A percentile compares a stretch with the other conserved stretches of the same genome.
Evolutionary conservation across 1,140 invertebrate genomes (phyloP).

Genomic region (Chironomus tepperi): DNA sequence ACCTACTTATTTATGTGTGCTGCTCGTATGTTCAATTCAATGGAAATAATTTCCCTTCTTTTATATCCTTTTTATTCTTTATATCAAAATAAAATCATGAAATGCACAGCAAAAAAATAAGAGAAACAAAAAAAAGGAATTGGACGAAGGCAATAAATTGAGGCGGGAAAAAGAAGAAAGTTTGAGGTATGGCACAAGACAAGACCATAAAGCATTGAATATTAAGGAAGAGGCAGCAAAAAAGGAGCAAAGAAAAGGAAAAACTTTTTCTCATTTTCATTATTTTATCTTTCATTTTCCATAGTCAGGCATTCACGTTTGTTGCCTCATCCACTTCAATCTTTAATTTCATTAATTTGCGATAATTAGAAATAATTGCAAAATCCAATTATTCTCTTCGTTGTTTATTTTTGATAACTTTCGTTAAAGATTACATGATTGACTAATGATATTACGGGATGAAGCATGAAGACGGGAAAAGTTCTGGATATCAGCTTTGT

Average conservation of each 20-base stretch:
- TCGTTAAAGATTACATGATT: too few species aligned
- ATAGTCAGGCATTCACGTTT: neutral
- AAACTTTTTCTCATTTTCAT: neutral
- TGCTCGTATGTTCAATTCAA: too few species aligned
- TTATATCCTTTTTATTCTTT: too few species aligned
- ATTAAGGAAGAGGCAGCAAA: neutral
- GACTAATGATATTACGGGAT: too few species aligned
- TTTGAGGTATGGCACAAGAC: neutral
- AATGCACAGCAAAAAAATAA: too few species aligned
- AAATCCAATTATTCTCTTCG: too few species aligned
- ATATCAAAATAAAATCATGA: too few species aligned
- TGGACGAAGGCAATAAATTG: neutral
- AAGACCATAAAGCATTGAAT: neutral
- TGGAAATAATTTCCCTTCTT: too few species aligned
- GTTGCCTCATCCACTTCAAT: neutral
- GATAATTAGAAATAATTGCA: neutral
- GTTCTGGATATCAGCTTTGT: too few species aligned
- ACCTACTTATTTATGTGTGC: too few species aligned
- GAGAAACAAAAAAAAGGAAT: neutral
- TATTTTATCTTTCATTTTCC: neutral
- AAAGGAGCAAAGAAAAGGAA: neutral
- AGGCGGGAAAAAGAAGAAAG: neutral
- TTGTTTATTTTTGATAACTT: too few species aligned
- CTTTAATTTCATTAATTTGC: constrained; percentile 10
- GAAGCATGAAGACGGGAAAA: too few species aligned